Conservation (phyloP, 2,797 vertebrate genomes). For the Tragelaphus eurycerus region DNA sequence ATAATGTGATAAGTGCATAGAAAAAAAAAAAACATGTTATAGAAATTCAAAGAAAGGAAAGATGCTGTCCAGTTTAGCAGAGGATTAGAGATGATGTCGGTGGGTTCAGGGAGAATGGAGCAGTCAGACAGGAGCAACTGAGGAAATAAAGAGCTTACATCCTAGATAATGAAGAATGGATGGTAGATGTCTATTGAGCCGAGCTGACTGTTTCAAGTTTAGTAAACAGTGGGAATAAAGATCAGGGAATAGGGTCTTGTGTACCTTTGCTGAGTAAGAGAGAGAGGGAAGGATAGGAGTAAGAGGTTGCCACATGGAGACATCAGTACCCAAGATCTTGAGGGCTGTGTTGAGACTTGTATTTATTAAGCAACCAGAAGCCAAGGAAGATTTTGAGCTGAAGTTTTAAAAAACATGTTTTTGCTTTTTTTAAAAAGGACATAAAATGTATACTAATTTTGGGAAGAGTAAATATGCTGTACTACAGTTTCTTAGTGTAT, state of each 20-base stretch:
- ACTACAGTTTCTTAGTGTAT: neutral
- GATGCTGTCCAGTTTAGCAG: neutral
- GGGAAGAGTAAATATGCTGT: neutral
- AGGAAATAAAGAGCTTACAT: neutral
- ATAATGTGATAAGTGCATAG: neutral
- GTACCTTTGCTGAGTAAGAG: neutral
- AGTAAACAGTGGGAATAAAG: neutral
- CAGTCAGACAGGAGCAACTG: neutral
- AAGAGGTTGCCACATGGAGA: neutral
- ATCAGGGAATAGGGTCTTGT: neutral
- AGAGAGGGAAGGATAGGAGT: neutral
- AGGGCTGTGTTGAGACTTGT: neutral
- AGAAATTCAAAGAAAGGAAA: neutral
- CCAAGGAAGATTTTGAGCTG: neutral
- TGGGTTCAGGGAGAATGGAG: neutral
- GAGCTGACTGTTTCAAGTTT: neutral
- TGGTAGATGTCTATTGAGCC: fast-evolving
- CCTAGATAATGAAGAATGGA: neutral
- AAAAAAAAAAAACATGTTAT: neutral
- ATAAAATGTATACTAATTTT: neutral
- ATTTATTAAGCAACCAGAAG: neutral
- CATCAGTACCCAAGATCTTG: neutral
- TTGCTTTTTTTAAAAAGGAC: neutral
- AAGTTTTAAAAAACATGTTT: neutral
- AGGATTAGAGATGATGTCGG: neutral